A percentile compares a stretch with the other conserved stretches of the same genome.
These are phyloP conservation scores for Sebastes itinus DNA, from an alignment of 2,797 vertebrate species.

Conservation along the genomic window DNA sequence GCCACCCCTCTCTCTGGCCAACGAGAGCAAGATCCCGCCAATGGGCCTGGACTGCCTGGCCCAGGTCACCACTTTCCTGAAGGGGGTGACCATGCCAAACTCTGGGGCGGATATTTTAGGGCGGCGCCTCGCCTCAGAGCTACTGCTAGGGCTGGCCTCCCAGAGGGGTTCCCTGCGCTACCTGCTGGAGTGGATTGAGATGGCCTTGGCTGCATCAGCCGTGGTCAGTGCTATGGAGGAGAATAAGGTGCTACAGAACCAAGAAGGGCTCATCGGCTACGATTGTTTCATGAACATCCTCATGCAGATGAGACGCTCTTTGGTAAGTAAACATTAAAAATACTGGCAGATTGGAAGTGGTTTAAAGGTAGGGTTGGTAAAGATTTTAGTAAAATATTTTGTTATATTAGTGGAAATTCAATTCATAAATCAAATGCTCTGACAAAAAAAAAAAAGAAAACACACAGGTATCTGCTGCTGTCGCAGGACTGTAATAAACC, in stretches of 20 bases:
- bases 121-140: slow-evolving; percentile 92
- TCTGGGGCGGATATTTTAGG: slow-evolving; percentile 95
- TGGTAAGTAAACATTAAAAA: slow-evolving; percentile 81
- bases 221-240: slow-evolving; percentile 92
- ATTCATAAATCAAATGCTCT: too few relatives aligned
- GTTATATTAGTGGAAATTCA: too few relatives aligned
- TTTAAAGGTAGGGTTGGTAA: neutral
- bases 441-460: too few relatives aligned
- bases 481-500: too few relatives aligned
- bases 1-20: slow-evolving; percentile 94
- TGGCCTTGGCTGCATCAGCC: slow-evolving; percentile 94
- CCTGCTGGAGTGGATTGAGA: slow-evolving; percentile 98
- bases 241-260: slow-evolving; percentile 80
- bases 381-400: too few relatives aligned
- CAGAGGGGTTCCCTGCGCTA: slow-evolving; percentile 96
- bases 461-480: too few relatives aligned
- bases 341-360: neutral
- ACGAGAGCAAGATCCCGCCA: slow-evolving; percentile 98
- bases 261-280: slow-evolving; percentile 96
- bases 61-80: slow-evolving; percentile 96
- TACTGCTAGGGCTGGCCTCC: slow-evolving; percentile 93
- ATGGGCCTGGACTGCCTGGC: slow-evolving; percentile 98
- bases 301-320: slow-evolving; percentile 95
- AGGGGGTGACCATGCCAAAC: slow-evolving; percentile 96
- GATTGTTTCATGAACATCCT: slow-evolving; percentile 98